Conservation (phyloP, 2,113 vertebrate species). For the Clinocottus analis region DNA sequence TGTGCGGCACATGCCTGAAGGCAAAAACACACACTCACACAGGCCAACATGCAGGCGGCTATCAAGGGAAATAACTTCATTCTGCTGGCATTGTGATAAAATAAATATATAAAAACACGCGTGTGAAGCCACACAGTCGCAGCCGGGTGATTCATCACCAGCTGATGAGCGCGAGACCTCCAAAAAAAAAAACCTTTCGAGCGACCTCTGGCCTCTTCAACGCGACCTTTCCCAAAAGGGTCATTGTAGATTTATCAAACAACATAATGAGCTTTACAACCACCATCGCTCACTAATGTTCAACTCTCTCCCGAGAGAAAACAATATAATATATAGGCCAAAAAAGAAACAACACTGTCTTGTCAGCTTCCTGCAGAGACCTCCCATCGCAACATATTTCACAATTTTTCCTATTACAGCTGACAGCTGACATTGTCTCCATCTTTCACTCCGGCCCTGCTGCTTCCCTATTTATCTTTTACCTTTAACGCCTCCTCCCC, state of each 20-base stretch:
- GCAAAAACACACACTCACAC: conserved; percentile 20
- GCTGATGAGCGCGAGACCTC: conserved; percentile 48
- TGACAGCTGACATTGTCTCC: conserved; percentile 52
- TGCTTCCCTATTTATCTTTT: conserved; percentile 29
- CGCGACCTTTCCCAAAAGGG: conserved; percentile 52
- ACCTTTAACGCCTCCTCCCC: conserved; percentile 2
- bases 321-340: conserved; percentile 37
- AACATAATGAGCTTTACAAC: conserved; percentile 70
- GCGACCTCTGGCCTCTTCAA: conserved; percentile 56
- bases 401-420: conserved; percentile 50
- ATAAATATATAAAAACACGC: not conserved
- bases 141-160: conserved; percentile 63
- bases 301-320: conserved; percentile 19
- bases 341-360: conserved; percentile 50
- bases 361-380: conserved; percentile 42
- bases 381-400: conserved; percentile 48
- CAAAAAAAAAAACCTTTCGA: conserved; percentile 39
- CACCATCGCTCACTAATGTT: conserved; percentile 55
- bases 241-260: conserved; percentile 73
- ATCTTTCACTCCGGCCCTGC: conserved; percentile 32
- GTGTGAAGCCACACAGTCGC: conserved; percentile 20
- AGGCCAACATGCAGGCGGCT: conserved; percentile 7
- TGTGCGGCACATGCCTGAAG: conserved; percentile 43
- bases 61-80: conserved; percentile 58
- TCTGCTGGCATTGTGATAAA: no score